Conservation (phyloP, 2,113 vertebrate species). For the Carassius auratus region DNA sequence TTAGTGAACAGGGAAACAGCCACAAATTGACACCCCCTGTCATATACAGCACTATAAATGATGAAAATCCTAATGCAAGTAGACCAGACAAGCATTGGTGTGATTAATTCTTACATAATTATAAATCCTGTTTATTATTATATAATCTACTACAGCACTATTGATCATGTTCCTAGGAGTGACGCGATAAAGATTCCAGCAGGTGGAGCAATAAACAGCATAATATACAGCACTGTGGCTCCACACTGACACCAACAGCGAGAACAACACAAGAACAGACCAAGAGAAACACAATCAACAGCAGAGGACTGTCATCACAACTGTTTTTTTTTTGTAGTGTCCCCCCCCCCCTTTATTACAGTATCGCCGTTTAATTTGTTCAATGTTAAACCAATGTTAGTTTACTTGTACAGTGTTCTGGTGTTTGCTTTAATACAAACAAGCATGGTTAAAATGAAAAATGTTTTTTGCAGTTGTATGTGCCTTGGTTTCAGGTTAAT, state of each 20-base stretch:
- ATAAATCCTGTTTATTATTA: neutral
- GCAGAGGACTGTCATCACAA: neutral
- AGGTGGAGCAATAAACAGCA: neutral
- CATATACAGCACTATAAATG: slow-evolving; percentile 11
- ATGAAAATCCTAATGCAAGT: neutral
- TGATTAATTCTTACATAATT: neutral
- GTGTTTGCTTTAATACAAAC: neutral
- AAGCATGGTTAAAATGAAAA: neutral
- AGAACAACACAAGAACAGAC: neutral
- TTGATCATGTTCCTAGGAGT: neutral
- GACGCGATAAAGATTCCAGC: neutral
- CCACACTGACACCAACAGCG: neutral
- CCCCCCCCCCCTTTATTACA: no score
- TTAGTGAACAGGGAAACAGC: no score
- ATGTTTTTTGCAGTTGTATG: neutral
- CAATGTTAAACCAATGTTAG: neutral
- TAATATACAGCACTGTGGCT: neutral
- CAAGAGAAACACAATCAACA: neutral
- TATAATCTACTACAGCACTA: neutral
- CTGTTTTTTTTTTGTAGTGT: neutral
- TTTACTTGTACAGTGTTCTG: neutral
- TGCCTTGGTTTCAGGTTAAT: neutral
- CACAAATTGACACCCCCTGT: neutral
- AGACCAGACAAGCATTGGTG: neutral
- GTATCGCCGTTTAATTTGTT: neutral